Percentiles rank a stretch among this genome's conserved stretches.
These are phyloP conservation scores for Vombatus ursinus DNA, from an alignment of 2,113 vertebrate species.

Conservation along the genomic window DNA sequence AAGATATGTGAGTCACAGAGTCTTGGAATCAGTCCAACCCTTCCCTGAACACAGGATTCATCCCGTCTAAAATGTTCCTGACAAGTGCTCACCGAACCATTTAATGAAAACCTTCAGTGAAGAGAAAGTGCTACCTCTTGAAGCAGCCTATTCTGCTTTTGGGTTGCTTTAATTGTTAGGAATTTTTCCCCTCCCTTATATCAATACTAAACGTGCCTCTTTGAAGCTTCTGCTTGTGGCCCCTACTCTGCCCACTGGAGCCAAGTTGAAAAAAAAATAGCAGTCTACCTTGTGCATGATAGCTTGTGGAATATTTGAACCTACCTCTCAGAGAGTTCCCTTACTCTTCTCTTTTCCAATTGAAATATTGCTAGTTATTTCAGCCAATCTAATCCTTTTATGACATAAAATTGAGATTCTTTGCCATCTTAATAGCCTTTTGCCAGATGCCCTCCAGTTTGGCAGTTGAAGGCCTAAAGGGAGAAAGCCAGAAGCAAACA, in stretches of 20 bases:
- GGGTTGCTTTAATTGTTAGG: not conserved
- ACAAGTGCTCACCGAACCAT: not conserved
- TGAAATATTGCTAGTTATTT: not conserved
- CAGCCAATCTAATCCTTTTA: not conserved
- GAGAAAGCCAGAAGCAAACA: not conserved
- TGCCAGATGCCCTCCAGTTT: not conserved
- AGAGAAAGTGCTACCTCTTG: not conserved
- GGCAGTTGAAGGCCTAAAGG: not conserved
- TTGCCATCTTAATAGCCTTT: not conserved
- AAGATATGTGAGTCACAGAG: not conserved
- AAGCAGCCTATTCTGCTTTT: not conserved
- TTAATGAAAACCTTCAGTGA: not conserved
- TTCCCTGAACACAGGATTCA: not conserved
- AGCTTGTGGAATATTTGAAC: not conserved
- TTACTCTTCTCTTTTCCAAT: not conserved
- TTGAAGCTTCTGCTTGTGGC: not conserved
- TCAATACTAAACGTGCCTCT: not conserved
- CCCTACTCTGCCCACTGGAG: not conserved
- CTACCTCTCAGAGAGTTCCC: not conserved
- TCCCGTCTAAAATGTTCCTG: not conserved
- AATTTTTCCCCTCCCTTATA: not conserved
- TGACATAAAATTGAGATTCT: not conserved
- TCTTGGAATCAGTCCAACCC: not conserved
- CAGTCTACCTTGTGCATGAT: not conserved
- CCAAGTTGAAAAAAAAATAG: not conserved